These are phyloP conservation scores for Lytechinus variegatus DNA, from an alignment of 35 echinoderm and acorn worm genomes.

Conservation along the genomic window DNA sequence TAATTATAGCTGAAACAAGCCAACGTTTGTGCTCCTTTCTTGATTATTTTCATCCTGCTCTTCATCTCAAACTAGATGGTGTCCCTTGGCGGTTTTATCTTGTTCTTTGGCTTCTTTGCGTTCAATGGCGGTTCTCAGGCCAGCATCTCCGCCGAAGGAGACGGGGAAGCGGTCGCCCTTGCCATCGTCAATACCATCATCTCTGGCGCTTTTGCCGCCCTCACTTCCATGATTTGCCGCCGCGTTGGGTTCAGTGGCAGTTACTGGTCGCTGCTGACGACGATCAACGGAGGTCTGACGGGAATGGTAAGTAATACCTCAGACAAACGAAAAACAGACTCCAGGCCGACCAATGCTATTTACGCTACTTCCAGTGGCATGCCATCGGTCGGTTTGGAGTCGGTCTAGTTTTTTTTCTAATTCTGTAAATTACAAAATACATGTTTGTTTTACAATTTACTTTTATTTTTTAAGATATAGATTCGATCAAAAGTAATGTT, in stretches of 20 bases:
- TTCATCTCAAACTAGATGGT: constrained; percentile 45
- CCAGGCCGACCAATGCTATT: too few species aligned
- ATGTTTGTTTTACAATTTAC: too few species aligned
- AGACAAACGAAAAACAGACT: too few species aligned
- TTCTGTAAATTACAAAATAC: too few species aligned
- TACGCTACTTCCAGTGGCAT: too few species aligned
- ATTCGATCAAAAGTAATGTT: too few species aligned
- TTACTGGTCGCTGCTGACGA: constrained; percentile 66
- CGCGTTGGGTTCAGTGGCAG: constrained; percentile 42
- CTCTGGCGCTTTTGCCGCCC: constrained; percentile 65
- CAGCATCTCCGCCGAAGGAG: constrained; percentile 77
- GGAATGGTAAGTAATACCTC: constrained; percentile 55
- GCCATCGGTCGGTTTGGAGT: too few species aligned
- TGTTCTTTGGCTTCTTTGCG: constrained; percentile 95
- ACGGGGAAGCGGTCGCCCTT: constrained; percentile 67
- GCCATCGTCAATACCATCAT: constrained; percentile 93
- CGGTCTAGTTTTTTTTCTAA: too few species aligned
- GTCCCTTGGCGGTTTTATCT: constrained; percentile 88
- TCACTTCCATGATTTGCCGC: constrained; percentile 65
- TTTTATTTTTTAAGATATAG: too few species aligned
- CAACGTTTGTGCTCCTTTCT: too few species aligned
- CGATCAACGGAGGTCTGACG: constrained; percentile 66
- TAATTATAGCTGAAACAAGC: too few species aligned
- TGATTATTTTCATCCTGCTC: too few species aligned
- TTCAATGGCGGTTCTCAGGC: constrained; percentile 98